Evolutionary conservation across 2,113 vertebrate genomes (phyloP), one percentile per base, ranked within the genome.

Genomic region (Thalassoma bifasciatum): DNA sequence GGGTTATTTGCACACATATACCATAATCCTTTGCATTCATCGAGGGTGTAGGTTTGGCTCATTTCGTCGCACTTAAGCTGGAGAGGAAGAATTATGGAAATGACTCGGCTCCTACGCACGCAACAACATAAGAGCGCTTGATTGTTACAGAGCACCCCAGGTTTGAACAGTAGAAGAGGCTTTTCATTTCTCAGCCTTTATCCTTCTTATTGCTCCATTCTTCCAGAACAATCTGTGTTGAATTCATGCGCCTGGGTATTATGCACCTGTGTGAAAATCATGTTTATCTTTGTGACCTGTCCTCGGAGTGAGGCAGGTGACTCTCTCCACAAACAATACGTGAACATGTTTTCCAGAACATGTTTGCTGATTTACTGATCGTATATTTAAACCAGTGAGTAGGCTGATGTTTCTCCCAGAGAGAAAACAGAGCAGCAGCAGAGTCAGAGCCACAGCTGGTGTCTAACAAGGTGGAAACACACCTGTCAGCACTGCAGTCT

Each of bases 71-170:
- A 49, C 8, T 52, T 42, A 34, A 71, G 47, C 36, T 79, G 11
- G 44, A 17, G 51, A 62, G 71, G 42, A 50, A 54, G 56, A 57
- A 75, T 77, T 67, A 75, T 77, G 79, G 61, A 82, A 75, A 79
- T 71, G 22, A 57, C 34, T 26, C n/a, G 46, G 22, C 53, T 80
- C 70, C 77, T 61, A 75, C 34, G 1, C 73, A 68, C 16, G 53
- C 46, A 50, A 22, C 21, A 46, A 57, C 63, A 82, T 36, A 56
- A 40, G 71, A 77, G 17, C 14, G 51, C 14, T 19, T 17, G 44
- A 53, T 9, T n/a, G 38, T 49, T 52, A 44, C 23, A 23, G 38
- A 66, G 22, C 16, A 4, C 50, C 51, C 2, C 16, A 5, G 2
- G 10, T 49, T 60, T 66, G 4, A 4, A 56, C 14, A 22, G 17